A percentile compares a stretch with the other conserved stretches of the same genome.
phyloP scores from a whole-genome alignment of 2,888 invertebrate species.

The Parapristionchus giblindavisi region DNA sequence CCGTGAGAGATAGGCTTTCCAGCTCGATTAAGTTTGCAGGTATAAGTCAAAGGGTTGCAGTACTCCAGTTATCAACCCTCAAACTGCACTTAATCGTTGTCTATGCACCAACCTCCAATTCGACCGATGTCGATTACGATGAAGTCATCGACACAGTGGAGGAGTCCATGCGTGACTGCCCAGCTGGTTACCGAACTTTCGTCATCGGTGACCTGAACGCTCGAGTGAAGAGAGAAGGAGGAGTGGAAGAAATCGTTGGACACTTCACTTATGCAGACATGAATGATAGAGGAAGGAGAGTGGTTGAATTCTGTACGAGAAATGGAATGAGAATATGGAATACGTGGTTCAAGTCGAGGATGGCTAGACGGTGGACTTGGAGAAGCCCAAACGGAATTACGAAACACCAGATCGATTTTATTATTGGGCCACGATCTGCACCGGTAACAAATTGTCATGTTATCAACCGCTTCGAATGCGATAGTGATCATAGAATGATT shows the following conservation, averaged over 20 bases:
- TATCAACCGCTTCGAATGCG: background rate
- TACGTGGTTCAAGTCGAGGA: background rate
- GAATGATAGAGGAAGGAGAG: constrained; percentile 21
- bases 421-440: background rate
- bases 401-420: constrained; percentile 3
- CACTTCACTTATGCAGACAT: background rate
- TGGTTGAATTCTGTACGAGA: background rate
- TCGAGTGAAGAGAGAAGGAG: background rate
- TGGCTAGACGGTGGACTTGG: constrained; percentile 1
- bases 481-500: constrained; percentile 4
- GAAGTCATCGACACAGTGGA: background rate
- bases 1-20: background rate
- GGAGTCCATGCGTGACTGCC: background rate
- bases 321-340: background rate
- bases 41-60: background rate
- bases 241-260: background rate
- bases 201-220: constrained; percentile 3
- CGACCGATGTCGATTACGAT: background rate
- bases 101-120: background rate
- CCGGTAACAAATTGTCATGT: background rate
- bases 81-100: constrained; percentile 5
- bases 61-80: background rate
- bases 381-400: background rate
- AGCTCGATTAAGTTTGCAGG: background rate
- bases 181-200: background rate